phyloP scores from a whole-genome alignment of 2,888 invertebrate genomes.

The Eugnorisma glareosa region DNA sequence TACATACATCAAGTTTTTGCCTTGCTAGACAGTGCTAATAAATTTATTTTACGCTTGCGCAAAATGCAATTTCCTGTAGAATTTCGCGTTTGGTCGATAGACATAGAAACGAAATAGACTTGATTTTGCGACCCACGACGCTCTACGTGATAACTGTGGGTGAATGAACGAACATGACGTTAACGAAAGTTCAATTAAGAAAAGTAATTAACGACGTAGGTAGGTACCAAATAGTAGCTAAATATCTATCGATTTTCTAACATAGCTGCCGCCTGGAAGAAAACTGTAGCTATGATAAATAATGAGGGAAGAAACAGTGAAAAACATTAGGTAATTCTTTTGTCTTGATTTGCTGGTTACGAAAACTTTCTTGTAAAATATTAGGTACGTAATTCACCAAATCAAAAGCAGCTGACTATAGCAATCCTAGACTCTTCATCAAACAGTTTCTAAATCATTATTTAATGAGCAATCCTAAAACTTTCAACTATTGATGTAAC shows the following conservation, averaged over 20 bases:
- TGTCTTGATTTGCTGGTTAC: neutral
- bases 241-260: conserved; percentile 8
- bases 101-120: conserved; percentile 28
- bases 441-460: conserved; percentile 19
- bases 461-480: neutral
- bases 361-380: neutral
- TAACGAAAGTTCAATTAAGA: conserved; percentile 24
- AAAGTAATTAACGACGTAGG: conserved; percentile 25
- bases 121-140: conserved; percentile 4
- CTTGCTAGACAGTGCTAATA: conserved; percentile 16
- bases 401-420: neutral
- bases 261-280: neutral
- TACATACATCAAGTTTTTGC: neutral
- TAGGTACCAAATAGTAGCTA: neutral
- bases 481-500: neutral
- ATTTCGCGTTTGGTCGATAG: conserved; percentile 30
- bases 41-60: conserved; percentile 37
- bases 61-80: conserved; percentile 50
- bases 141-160: conserved; percentile 11
- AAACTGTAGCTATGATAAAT: neutral
- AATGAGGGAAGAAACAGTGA: neutral
- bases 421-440: neutral
- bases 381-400: neutral
- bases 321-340: neutral
- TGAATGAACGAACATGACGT: conserved; percentile 14